phyloP scores from a whole-genome alignment of 2,113 vertebrate genomes.

The Laticauda laticaudata region DNA sequence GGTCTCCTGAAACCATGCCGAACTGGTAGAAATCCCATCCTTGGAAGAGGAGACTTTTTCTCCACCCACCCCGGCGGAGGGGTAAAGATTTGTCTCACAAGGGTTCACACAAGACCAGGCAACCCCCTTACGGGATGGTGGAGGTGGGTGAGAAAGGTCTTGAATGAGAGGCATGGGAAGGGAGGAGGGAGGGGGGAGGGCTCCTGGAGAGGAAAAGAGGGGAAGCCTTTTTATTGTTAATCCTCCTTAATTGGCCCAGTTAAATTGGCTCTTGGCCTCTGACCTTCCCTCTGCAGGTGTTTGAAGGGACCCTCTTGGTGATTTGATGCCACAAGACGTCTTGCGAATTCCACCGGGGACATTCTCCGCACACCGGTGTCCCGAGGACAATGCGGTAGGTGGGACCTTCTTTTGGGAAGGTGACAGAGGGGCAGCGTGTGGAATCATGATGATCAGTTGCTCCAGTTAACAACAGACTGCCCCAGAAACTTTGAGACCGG shows the following conservation, averaged over 20 bases:
- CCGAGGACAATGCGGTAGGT: slow-evolving; percentile 77
- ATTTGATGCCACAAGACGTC: slow-evolving; percentile 74
- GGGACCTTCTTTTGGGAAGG: not conserved
- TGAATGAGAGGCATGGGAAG: no score
- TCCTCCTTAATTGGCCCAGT: slow-evolving; percentile 46
- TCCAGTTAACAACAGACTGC: no score
- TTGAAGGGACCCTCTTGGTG: slow-evolving; percentile 79
- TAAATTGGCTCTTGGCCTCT: slow-evolving; percentile 13
- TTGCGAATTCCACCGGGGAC: slow-evolving; percentile 78
- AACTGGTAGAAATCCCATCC: no score
- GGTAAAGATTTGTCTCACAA: not conserved
- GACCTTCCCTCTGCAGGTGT: slow-evolving; percentile 63
- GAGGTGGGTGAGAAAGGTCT: no score
- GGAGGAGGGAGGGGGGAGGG: not conserved
- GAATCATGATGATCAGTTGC: no score
- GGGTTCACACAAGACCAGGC: slow-evolving; percentile 45
- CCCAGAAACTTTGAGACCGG: no score
- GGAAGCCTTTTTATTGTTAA: slow-evolving; percentile 49
- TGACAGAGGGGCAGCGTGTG: no score
- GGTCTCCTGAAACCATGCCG: no score
- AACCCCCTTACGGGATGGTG: slow-evolving; percentile 3
- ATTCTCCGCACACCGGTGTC: slow-evolving; percentile 78
- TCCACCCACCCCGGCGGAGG: not conserved
- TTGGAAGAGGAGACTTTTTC: fast-evolving
- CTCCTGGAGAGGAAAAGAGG: not conserved